Evolutionary conservation across 2,797 vertebrate species (phyloP), one percentile per base, ranked within the genome.

Genomic region (Ctenochaetus hawaiiensis): DNA sequence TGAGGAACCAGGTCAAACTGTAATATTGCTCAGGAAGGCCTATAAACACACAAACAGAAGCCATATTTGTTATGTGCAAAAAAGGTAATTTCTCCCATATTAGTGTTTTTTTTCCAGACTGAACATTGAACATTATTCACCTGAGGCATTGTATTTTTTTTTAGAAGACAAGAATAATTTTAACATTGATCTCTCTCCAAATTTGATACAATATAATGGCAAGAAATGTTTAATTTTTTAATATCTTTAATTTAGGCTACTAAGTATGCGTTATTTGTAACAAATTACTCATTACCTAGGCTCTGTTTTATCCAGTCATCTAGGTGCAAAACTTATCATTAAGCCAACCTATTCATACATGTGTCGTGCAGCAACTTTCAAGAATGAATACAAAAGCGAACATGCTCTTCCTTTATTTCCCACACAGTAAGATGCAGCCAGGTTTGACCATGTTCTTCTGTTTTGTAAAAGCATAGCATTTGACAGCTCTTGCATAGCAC

Each of bases 1-100:
- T 99, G 75, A 99, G 96, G 95, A 99, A 97, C 98, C 98, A 99
- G 0, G 98, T 98, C 90, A 99, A 95, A 78, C 98, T 99, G 96
- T 99, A 97, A 96, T 99, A 99, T 88, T 99, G 97, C 91, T 99
- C 98, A 82, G 98, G 98, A 94, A 99, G 98, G 96, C 98, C 98
- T 99, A 93, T 11, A 64, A 13, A 65, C 30, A 71, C 18, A 70
- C 34, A 81, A 9, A 70, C 16, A 78, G 26, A 30, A 30, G 26
- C 4, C 26, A 30, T 30, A 30, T 30, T 30, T 30, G 26, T 30
- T 30, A 30, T 30, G 26, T 30, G 26, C 26, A 30, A 30, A 30
- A n/a, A 30, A 30, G 26, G 26, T 30, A 3, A 30, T 30, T 30
- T 30, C 26, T 30, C 26, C 26, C 26, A 30, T 30, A 30, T 30